Conservation (phyloP, 2,113 vertebrate genomes). For the Daubentonia madagascariensis region DNA sequence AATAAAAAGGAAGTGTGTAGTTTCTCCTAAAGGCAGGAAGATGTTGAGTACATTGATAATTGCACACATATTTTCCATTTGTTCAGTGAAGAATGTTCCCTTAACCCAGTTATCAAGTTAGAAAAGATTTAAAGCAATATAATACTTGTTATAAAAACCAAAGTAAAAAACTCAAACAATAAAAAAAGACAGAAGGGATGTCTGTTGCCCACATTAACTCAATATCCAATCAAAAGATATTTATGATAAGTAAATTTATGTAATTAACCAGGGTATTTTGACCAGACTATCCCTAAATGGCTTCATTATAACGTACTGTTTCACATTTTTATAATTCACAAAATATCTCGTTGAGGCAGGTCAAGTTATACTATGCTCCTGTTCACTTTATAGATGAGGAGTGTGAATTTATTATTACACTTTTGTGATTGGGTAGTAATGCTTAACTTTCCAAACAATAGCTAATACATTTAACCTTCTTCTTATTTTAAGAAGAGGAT, state of each 20-base stretch:
- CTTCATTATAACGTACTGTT: background rate
- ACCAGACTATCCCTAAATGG: background rate
- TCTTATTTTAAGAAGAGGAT: background rate
- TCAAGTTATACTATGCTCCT: background rate
- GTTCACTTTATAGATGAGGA: background rate
- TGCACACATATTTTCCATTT: background rate
- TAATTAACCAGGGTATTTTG: background rate
- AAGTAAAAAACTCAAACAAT: background rate
- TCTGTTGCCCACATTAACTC: background rate
- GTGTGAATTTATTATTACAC: background rate
- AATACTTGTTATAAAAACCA: background rate
- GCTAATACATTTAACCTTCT: background rate
- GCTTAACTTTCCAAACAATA: background rate
- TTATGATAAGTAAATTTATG: background rate
- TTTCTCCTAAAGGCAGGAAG: background rate
- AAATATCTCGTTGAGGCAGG: background rate
- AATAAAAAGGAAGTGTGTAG: background rate
- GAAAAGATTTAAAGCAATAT: background rate
- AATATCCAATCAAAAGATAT: background rate
- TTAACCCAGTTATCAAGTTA: background rate
- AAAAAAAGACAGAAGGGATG: background rate
- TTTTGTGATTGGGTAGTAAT: background rate
- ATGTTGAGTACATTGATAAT: background rate
- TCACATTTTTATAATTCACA: background rate
- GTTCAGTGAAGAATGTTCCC: background rate